Percentiles rank a stretch among this genome's conserved stretches.
These are phyloP conservation scores for Drosophila pandora DNA, from an alignment of 1,140 invertebrate genomes.

Conservation along the genomic window DNA sequence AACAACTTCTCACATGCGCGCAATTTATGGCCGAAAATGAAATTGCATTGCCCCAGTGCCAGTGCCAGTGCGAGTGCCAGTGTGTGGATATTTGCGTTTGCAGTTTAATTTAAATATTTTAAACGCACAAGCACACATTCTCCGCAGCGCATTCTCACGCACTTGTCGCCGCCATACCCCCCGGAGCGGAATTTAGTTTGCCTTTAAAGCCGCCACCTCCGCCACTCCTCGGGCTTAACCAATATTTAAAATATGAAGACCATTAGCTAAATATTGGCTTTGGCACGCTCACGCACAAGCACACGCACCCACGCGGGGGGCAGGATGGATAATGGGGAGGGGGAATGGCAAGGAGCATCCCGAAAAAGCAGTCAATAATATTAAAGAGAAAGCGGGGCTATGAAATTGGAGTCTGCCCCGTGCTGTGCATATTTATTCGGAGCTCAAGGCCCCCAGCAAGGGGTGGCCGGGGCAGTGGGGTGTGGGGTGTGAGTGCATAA, in stretches of 20 bases:
- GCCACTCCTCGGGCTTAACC: slow-evolving; percentile 6
- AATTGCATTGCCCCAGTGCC: slow-evolving; percentile 62
- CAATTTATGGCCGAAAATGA: slow-evolving; percentile 75
- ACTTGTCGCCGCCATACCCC: slow-evolving; percentile 39
- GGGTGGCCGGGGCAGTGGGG: not conserved
- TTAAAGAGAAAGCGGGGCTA: slow-evolving; percentile 46
- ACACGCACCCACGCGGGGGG: not conserved
- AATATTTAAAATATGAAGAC: slow-evolving; percentile 82
- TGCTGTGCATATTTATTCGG: slow-evolving; percentile 81
- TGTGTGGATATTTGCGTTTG: slow-evolving; percentile 42
- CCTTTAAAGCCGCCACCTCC: slow-evolving; percentile 28
- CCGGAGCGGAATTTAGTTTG: slow-evolving; percentile 14
- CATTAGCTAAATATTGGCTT: slow-evolving; percentile 82
- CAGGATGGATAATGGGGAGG: not conserved
- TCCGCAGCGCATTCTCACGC: slow-evolving; percentile 17
- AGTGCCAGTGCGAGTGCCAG: slow-evolving; percentile 9
- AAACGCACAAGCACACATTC: slow-evolving; percentile 32
- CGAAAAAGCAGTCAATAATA: slow-evolving; percentile 74
- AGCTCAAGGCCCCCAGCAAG: slow-evolving; percentile 62
- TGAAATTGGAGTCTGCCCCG: slow-evolving; percentile 54
- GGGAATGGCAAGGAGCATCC: slow-evolving; percentile 22
- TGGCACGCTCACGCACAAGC: slow-evolving; percentile 65
- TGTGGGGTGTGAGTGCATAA: slow-evolving; percentile 69
- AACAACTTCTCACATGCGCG: slow-evolving; percentile 54
- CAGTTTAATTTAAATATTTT: slow-evolving; percentile 76